Conservation (phyloP, 2,888 invertebrate species). For the Xanthostigma xanthostigma region DNA sequence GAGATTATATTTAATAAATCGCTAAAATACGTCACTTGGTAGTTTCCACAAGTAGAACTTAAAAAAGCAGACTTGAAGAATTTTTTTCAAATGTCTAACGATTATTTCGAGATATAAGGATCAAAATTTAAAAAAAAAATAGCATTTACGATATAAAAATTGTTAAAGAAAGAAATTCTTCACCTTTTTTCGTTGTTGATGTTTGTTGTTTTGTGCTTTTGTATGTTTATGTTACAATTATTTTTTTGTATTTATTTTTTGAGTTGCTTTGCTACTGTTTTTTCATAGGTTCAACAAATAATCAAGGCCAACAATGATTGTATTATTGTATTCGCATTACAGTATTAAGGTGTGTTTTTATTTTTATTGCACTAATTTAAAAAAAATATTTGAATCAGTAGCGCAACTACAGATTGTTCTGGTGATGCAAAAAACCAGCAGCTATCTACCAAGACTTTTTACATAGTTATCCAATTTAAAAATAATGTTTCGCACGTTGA, state of each 20-base stretch:
- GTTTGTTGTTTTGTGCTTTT: constrained; percentile 9
- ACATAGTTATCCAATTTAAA: too few species aligned
- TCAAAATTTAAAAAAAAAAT: constrained; percentile 5
- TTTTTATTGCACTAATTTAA: constrained; percentile 6
- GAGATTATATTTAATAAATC: constrained; percentile 25
- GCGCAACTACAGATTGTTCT: too few species aligned
- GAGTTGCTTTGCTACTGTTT: constrained; percentile 1
- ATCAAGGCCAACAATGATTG: constrained; percentile 7
- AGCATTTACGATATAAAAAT: not conserved
- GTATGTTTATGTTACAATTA: constrained; percentile 10
- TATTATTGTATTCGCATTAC: not conserved
- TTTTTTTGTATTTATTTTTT: not conserved
- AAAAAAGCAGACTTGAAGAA: not conserved
- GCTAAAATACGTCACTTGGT: not conserved
- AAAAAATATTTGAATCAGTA: too few species aligned
- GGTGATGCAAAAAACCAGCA: too few species aligned
- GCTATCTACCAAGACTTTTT: too few species aligned
- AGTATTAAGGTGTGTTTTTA: constrained; percentile 6
- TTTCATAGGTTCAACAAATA: constrained; percentile 6
- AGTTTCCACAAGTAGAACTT: constrained; percentile 2
- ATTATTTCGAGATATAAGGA: constrained; percentile 3
- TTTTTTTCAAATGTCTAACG: constrained; percentile 2
- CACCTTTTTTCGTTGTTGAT: not conserved
- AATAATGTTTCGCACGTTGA: too few species aligned
- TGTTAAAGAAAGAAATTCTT: too few species aligned